Evolutionary conservation across 2,797 vertebrate species (phyloP).

Genomic region (Semotilus atromaculatus): DNA sequence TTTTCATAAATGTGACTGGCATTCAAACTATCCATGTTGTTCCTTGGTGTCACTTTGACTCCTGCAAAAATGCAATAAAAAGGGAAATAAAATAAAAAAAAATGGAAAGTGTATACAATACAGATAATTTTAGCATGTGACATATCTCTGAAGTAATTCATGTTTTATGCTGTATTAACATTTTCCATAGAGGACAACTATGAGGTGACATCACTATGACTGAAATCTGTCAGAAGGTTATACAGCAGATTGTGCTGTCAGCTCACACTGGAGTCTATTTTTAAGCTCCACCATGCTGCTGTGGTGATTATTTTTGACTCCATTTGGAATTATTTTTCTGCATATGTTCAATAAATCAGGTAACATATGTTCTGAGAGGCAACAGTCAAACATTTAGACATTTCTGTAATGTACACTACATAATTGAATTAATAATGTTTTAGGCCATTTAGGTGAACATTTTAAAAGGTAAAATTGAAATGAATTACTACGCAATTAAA

Average conservation of each 20-base stretch:
- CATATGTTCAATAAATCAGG: constrained; percentile 15
- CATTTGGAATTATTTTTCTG: background rate
- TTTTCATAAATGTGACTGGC: background rate
- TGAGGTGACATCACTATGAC: too few relatives aligned
- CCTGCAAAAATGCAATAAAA: background rate
- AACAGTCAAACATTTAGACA: constrained; percentile 7
- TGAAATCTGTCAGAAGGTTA: constrained; percentile 5
- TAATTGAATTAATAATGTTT: background rate
- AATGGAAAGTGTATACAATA: background rate
- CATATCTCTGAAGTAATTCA: background rate
- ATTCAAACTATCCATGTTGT: background rate
- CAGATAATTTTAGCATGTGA: background rate
- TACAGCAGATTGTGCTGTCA: background rate
- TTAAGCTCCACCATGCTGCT: background rate
- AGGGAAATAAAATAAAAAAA: background rate
- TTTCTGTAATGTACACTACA: background rate
- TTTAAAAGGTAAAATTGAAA: background rate
- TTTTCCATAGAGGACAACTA: background rate
- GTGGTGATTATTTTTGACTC: constrained; percentile 10
- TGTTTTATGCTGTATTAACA: background rate
- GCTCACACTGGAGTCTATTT: constrained; percentile 19
- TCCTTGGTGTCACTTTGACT: background rate
- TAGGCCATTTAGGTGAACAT: background rate
- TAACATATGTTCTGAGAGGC: constrained; percentile 17
- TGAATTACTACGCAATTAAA: background rate